Percentiles rank a stretch among this genome's conserved stretches.
Conservation (phyloP, 2,113 vertebrate genomes). For the Rousettus leschenaultii region DNA sequence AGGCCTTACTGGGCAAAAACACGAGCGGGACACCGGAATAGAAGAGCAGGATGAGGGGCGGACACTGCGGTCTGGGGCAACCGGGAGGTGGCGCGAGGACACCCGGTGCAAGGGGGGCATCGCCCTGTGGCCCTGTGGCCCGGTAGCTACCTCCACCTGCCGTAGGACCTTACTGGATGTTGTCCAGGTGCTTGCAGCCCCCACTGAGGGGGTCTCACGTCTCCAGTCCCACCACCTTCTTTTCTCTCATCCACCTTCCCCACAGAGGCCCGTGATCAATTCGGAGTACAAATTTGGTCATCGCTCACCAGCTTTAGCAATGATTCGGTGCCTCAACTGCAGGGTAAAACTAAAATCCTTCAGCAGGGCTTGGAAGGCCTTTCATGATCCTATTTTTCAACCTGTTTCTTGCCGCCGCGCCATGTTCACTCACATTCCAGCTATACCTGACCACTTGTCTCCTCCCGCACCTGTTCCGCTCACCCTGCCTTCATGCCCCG, state of each 20-base stretch:
- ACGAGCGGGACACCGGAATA: not conserved
- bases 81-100: not conserved
- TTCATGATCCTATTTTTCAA: not conserved
- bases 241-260: not conserved
- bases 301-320: not conserved
- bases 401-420: not conserved
- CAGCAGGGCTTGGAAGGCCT: not conserved
- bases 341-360: not conserved
- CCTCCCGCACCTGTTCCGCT: not conserved
- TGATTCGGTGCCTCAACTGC: not conserved
- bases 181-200: not conserved
- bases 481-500: not conserved
- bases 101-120: too few relatives aligned
- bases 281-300: not conserved
- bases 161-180: not conserved
- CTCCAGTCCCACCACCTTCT: not conserved
- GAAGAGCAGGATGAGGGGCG: not conserved
- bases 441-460: not conserved
- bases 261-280: not conserved
- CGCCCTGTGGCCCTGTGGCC: not conserved
- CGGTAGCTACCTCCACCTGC: too few relatives aligned
- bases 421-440: not conserved
- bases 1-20: not conserved
- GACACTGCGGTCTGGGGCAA: not conserved
- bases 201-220: not conserved